phyloP scores from a whole-genome alignment of 2,888 invertebrate genomes.

The Sphaerophoria taeniata region DNA sequence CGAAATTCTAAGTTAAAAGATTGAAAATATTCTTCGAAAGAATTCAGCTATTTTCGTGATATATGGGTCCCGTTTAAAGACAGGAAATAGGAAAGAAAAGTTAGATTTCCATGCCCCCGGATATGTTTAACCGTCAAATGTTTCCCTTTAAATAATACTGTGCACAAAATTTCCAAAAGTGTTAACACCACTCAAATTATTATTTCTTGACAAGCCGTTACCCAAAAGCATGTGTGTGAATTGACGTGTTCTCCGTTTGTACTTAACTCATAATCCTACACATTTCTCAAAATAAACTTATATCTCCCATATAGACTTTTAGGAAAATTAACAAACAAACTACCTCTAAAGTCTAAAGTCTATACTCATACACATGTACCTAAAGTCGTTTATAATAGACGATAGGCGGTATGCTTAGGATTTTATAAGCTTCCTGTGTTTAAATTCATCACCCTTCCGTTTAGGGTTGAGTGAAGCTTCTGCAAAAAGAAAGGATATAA shows the following conservation, averaged over 20 bases:
- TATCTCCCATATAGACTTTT: not conserved
- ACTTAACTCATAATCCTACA: not conserved
- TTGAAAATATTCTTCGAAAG: too few species aligned
- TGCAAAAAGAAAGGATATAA: constrained; percentile 38
- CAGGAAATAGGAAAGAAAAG: too few species aligned
- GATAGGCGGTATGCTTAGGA: not conserved
- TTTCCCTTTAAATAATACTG: too few species aligned
- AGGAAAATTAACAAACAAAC: constrained; percentile 18
- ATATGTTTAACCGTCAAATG: too few species aligned
- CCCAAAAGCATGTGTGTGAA: not conserved
- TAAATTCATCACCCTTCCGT: constrained; percentile 29
- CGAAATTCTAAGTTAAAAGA: too few species aligned
- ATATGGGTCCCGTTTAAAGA: too few species aligned
- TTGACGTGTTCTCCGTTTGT: not conserved
- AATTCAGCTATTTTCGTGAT: too few species aligned
- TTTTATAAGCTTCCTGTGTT: constrained; percentile 29
- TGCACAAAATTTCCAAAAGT: not conserved
- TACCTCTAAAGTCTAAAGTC: not conserved
- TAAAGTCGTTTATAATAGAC: not conserved
- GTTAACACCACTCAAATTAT: not conserved
- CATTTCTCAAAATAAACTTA: not conserved
- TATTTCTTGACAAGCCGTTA: not conserved
- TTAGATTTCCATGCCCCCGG: too few species aligned
- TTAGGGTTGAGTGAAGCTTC: constrained; percentile 10
- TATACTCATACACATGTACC: not conserved